Evolutionary conservation across 1,140 invertebrate species (phyloP).

Genomic region (Cephus cinctus): DNA sequence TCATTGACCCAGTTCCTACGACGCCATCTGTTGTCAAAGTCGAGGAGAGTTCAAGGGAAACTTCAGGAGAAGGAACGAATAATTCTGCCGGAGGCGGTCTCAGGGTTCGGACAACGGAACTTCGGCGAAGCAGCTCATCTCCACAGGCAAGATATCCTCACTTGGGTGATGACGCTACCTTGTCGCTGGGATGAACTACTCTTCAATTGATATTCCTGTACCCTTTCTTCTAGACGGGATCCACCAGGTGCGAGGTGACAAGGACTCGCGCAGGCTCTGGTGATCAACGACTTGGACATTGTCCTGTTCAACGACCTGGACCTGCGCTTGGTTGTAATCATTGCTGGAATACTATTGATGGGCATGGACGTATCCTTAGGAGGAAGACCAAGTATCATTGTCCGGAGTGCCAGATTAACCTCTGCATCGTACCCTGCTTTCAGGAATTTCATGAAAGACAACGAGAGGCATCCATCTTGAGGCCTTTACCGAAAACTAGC

Average conservation of each 20-base stretch:
- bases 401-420: slow-evolving; percentile 81
- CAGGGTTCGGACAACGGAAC: slow-evolving; percentile 33
- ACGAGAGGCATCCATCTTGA: slow-evolving; percentile 38
- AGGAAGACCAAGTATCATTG: slow-evolving; percentile 87
- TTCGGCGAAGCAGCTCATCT: slow-evolving; percentile 59
- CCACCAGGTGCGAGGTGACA: too few species aligned
- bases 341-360: slow-evolving; percentile 85
- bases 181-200: too few species aligned
- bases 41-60: slow-evolving; percentile 22
- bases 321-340: slow-evolving; percentile 82
- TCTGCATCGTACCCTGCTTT: slow-evolving; percentile 85
- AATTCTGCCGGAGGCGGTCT: slow-evolving; percentile 17
- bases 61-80: too few species aligned
- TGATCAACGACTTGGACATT: slow-evolving; percentile 61
- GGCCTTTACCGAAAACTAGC: slow-evolving; percentile 52
- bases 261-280: slow-evolving; percentile 11
- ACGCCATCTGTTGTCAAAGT: slow-evolving; percentile 38
- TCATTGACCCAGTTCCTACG: slow-evolving; percentile 34
- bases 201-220: too few species aligned
- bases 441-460: slow-evolving; percentile 73
- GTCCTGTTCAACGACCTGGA: slow-evolving; percentile 74
- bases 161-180: too few species aligned
- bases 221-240: not conserved
- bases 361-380: slow-evolving; percentile 73
- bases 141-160: slow-evolving; percentile 50